Evolutionary conservation across 2,888 invertebrate genomes (phyloP), one percentile per base, ranked within the genome.

Genomic region (Eurois occulta): DNA sequence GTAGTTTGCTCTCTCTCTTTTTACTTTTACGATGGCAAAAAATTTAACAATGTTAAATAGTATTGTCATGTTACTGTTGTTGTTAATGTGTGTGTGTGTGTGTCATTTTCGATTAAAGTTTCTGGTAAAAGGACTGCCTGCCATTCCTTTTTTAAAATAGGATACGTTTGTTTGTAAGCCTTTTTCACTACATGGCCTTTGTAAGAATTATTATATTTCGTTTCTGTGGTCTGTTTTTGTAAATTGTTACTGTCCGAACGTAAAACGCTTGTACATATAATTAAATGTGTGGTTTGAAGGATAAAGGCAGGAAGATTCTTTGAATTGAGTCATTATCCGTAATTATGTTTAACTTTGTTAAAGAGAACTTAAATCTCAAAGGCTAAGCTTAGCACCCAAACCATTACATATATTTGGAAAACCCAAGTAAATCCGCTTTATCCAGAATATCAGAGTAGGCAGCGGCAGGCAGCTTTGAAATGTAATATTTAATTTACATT

Each of bases 121-220:
- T 90, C 87, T 90, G 90, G 85, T 90, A 89, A 62, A 62, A 21
- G 81, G 78, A 83, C 86, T 79, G 80, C 68, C 64, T 48, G 62
- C n/a, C n/a, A n/a, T 77, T 58, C n/a, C 55, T 64, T 24, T 55
- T 32, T 28, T 24, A 55, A 24, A 55, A n/a, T 55, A 55, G 3
- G 24, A 10, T 21, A 24, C 6, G 11, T 24, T 11, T 43, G 66
- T 35, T 32, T 18, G 2, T 32, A 6, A 41, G 16, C 1, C 0
- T 21, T 46, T 18, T 35, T 7, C 10, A 41, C 10, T 24, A 10
- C 7, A 21, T 21, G 28, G 21, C 13, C 18, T 28, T 58, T 13
- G 58, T 28, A 1, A 24, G 21, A 21, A 4, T 38, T 0, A 21
- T 8, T 21, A 13, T 60, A 3, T 24, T 38, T 55, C 28, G 8